Conservation (phyloP, 1,140 invertebrate genomes). For the Mamestra configurata region DNA sequence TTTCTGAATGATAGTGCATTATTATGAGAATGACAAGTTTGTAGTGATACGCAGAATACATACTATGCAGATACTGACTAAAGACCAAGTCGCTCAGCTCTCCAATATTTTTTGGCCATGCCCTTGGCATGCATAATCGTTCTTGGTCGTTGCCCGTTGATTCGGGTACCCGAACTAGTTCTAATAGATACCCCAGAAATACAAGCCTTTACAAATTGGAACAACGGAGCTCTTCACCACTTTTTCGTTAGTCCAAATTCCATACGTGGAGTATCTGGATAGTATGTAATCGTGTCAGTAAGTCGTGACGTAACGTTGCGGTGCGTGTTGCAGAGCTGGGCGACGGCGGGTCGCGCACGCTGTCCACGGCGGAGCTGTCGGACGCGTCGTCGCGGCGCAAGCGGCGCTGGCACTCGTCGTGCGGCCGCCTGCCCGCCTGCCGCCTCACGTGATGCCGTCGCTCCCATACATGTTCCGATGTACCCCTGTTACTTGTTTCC, state of each 20-base stretch:
- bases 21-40: background rate
- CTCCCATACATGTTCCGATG: constrained; percentile 9
- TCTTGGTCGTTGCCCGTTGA: background rate
- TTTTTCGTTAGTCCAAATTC: no score
- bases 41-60: background rate
- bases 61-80: background rate
- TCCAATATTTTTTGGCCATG: background rate
- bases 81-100: no score
- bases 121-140: no score
- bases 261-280: background rate
- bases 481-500: background rate
- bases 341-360: constrained; percentile 75
- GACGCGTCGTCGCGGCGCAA: constrained; percentile 82
- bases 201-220: no score
- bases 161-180: background rate
- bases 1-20: background rate
- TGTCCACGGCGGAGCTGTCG: constrained; percentile 81
- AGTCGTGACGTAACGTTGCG: background rate
- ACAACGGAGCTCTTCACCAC: no score
- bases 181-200: no score
- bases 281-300: constrained; percentile 5
- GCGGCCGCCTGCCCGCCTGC: constrained; percentile 79
- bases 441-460: constrained; percentile 74
- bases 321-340: constrained; percentile 70
- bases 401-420: constrained; percentile 82